Conservation (phyloP, 2,888 invertebrate genomes). For the Phyllotreta cruciferae region DNA sequence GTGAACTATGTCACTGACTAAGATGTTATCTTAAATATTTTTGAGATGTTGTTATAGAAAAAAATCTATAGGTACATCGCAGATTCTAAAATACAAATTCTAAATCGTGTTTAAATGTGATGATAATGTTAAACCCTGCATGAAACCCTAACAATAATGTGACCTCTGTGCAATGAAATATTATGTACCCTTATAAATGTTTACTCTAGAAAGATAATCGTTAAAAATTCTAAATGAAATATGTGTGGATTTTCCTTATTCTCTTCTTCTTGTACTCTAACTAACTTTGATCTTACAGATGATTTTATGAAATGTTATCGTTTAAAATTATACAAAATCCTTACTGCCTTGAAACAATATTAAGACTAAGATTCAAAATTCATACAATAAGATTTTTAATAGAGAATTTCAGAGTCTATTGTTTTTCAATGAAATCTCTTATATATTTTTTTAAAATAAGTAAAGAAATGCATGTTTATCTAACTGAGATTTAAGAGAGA, state of each 20-base stretch:
- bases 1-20: constrained; percentile 5
- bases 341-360: too few relatives aligned
- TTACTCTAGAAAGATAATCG: constrained; percentile 2
- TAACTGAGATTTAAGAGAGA: too few relatives aligned
- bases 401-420: too few relatives aligned
- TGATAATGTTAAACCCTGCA: constrained; percentile 13
- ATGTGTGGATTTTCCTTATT: neutral
- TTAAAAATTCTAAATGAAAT: constrained; percentile 1
- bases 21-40: constrained; percentile 13
- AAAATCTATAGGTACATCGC: constrained; percentile 4
- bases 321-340: too few relatives aligned
- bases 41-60: constrained; percentile 13
- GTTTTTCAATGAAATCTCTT: too few relatives aligned
- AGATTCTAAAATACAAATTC: constrained; percentile 11
- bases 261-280: too few relatives aligned
- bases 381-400: too few relatives aligned
- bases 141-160: constrained; percentile 10
- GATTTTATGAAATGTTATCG: too few relatives aligned
- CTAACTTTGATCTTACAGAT: too few relatives aligned
- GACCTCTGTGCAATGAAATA: constrained; percentile 7
- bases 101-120: constrained; percentile 13
- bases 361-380: too few relatives aligned
- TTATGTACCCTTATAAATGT: constrained; percentile 1
- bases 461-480: too few relatives aligned
- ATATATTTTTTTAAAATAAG: too few relatives aligned